A percentile compares a stretch with the other conserved stretches of the same genome.
phyloP scores from a whole-genome alignment of 2,113 vertebrate genomes.

The Rhodinocichla rosea region DNA sequence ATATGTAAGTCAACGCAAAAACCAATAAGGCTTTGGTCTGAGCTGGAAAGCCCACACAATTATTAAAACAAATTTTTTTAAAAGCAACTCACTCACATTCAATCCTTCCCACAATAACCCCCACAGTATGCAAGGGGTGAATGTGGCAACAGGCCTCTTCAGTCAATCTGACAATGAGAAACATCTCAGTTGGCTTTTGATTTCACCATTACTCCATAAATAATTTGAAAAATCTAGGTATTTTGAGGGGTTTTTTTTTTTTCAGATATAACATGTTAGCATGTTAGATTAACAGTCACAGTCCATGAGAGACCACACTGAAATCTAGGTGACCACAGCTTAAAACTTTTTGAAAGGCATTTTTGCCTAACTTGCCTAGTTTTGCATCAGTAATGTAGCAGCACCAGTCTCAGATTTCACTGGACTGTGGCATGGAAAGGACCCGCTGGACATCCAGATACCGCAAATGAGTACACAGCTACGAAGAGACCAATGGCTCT shows the following conservation, averaged over 20 bases:
- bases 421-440: background rate
- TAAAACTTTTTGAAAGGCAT: background rate
- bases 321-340: background rate
- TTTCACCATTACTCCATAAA: background rate
- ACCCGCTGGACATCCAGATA: background rate
- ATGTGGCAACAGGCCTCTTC: background rate
- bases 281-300: background rate
- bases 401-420: background rate
- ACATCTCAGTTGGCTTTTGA: background rate
- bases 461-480: accelerated
- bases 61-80: background rate
- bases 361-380: background rate
- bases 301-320: background rate
- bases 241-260: background rate
- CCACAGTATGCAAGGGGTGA: background rate
- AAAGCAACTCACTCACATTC: background rate
- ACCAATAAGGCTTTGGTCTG: background rate
- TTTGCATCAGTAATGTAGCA: background rate
- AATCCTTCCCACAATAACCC: background rate
- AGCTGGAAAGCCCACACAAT: background rate
- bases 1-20: background rate
- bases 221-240: background rate
- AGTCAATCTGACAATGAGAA: background rate
- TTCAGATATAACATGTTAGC: accelerated
- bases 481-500: accelerated